Evolutionary conservation across 2,888 invertebrate species (phyloP), one percentile per base, ranked within the genome.

Genomic region (Graphium colonna): DNA sequence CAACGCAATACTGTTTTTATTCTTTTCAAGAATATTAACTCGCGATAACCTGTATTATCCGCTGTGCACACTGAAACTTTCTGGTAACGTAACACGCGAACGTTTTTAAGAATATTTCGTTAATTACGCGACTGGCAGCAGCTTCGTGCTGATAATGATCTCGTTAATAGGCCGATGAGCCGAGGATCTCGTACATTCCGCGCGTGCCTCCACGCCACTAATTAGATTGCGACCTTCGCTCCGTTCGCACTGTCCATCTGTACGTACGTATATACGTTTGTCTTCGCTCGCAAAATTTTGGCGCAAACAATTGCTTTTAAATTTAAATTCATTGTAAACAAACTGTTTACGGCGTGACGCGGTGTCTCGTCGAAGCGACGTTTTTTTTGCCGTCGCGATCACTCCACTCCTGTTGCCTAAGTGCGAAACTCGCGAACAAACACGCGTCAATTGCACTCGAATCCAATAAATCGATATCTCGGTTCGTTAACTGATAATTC

Each of bases 151-250:
- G 73, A 71, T 75, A 77, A 79, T 77, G 67, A 67, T 71, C 65
- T 67, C 65, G 65, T 69, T 69, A 70, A 67, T 64, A 73, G 68
- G 68, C 65, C 69, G 71, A 73, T 72, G 68, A 71, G 69, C 66
- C 67, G 60, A 71, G 74, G 74, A 79, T 79, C 77, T 76, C 73
- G 67, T 69, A 70, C 81, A 84, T 84, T 78, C 83, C 75, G 43
- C 64, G 62, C 75, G 79, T 82, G 62, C 63, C 73, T 77, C 59
- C 67, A 72, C 68, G 71, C 68, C 56, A 71, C 60, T 75, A 74
- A 75, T 75, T 73, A 71, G 64, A 64, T 55, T 62, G 51, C 69
- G 76, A 75, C 82, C 79, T 80, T 75, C 73, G 59, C 53, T 52
- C 31, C 49, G 42, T 46, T 59, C 47, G 49, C 54, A 53, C 52